Percentiles rank a stretch among this genome's conserved stretches.
These are phyloP conservation scores for Ceyx cyanopectus DNA, from an alignment of 2,113 vertebrate genomes.

Conservation along the genomic window DNA sequence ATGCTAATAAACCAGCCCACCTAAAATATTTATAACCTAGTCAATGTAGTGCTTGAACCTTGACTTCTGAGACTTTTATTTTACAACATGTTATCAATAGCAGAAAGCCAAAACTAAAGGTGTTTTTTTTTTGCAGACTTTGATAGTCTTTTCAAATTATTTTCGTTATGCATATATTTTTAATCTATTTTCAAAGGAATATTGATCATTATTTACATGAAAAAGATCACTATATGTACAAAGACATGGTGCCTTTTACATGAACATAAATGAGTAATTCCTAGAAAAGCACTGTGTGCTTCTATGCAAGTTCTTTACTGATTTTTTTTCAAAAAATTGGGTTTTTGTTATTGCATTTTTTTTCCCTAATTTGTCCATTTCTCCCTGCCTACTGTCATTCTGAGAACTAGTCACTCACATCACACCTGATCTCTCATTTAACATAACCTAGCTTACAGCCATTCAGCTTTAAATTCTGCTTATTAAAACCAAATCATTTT, in stretches of 20 bases:
- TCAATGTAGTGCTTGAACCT: not conserved
- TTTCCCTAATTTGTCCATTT: not conserved
- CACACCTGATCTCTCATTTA: not conserved
- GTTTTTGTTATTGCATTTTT: not conserved
- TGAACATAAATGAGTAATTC: not conserved
- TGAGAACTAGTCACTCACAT: not conserved
- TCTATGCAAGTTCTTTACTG: not conserved
- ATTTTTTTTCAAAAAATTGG: fast-evolving
- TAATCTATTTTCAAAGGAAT: not conserved
- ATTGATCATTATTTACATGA: not conserved
- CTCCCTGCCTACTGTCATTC: not conserved
- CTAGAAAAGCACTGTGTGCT: not conserved
- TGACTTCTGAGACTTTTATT: not conserved
- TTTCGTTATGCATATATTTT: not conserved
- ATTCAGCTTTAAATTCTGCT: not conserved
- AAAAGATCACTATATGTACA: not conserved
- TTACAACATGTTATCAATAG: not conserved
- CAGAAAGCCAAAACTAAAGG: not conserved
- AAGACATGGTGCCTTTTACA: not conserved
- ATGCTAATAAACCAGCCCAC: not conserved
- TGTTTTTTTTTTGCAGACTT: not conserved
- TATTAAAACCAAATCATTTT: slow-evolving; percentile 22
- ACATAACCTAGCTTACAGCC: not conserved
- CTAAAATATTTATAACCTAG: not conserved
- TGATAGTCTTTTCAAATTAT: slow-evolving; percentile 24